phyloP scores from a whole-genome alignment of 2,797 vertebrate genomes.

The Labroides dimidiatus region DNA sequence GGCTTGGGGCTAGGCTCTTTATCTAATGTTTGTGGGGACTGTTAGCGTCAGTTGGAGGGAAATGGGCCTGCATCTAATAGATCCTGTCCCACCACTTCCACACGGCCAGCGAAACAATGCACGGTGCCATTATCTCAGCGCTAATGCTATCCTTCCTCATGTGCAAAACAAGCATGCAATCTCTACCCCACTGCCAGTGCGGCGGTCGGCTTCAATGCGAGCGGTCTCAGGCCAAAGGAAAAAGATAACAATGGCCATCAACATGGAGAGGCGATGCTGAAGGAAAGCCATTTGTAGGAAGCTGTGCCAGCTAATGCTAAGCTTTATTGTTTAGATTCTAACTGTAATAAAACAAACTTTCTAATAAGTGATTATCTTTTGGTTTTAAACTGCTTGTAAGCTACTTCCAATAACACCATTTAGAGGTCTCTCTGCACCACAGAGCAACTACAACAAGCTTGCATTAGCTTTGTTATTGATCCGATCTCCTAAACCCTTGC shows the following conservation, averaged over 20 bases:
- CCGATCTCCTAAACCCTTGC: constrained; percentile 73
- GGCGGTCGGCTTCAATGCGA: constrained; percentile 67
- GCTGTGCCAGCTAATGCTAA: constrained; percentile 10
- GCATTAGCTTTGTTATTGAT: constrained; percentile 80
- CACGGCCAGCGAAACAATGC: constrained; percentile 80
- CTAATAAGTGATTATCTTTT: constrained; percentile 38
- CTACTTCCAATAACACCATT: constrained; percentile 58
- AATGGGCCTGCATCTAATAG: constrained; percentile 84
- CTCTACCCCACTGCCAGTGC: constrained; percentile 62
- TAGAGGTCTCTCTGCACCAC: constrained; percentile 64
- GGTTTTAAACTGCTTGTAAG: constrained; percentile 39
- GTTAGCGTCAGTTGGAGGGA: constrained; percentile 81
- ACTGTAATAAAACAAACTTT: constrained; percentile 34
- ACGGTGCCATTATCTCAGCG: constrained; percentile 79
- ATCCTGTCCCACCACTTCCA: constrained; percentile 85
- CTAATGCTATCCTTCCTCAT: constrained; percentile 81
- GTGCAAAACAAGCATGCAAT: constrained; percentile 80
- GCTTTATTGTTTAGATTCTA: constrained; percentile 1
- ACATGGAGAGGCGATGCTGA: constrained; percentile 28
- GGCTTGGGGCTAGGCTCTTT: constrained; percentile 85
- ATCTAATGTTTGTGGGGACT: constrained; percentile 84
- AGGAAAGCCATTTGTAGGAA: constrained; percentile 50
- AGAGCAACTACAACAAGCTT: constrained; percentile 67
- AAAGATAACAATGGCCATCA: constrained; percentile 68
- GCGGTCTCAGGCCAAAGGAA: constrained; percentile 61